Conservation (phyloP, 2,113 vertebrate species). For the Calyptomena viridis region DNA sequence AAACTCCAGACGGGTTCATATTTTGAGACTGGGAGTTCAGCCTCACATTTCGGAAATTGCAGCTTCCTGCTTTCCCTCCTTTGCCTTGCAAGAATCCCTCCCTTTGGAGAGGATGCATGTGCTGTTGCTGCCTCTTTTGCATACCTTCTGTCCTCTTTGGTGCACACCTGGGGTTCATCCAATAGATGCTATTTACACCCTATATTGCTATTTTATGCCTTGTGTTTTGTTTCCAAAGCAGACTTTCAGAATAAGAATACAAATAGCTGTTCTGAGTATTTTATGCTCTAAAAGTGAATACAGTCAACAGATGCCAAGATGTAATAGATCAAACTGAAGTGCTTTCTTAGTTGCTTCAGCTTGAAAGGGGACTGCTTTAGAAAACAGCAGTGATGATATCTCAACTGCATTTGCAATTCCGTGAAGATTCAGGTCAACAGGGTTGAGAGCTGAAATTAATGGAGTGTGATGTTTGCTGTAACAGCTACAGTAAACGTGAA, state of each 20-base stretch:
- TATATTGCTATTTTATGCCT: not conserved
- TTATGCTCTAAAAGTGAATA: not conserved
- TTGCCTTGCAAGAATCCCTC: not conserved
- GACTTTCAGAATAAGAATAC: not conserved
- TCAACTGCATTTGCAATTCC: not conserved
- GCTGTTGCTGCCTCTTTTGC: not conserved
- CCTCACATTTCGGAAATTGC: not conserved
- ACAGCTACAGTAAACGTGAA: not conserved
- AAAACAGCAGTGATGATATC: not conserved
- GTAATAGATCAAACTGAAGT: conserved; percentile 11
- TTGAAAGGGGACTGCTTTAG: not conserved
- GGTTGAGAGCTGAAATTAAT: not conserved
- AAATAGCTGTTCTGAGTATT: not conserved
- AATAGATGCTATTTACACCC: not conserved
- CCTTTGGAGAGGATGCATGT: not conserved
- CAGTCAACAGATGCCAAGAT: not conserved
- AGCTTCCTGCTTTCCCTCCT: not conserved
- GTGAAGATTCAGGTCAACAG: not conserved
- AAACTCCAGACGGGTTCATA: not conserved
- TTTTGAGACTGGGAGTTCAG: not conserved
- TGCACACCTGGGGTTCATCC: not conserved
- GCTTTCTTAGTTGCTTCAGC: not conserved
- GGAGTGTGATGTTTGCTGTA: not conserved
- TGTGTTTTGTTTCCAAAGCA: not conserved
- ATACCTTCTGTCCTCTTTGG: not conserved